Percentiles rank a stretch among this genome's conserved stretches.
These are phyloP conservation scores for Calephelis nemesis DNA, from an alignment of 1,140 invertebrate genomes.

Conservation along the genomic window DNA sequence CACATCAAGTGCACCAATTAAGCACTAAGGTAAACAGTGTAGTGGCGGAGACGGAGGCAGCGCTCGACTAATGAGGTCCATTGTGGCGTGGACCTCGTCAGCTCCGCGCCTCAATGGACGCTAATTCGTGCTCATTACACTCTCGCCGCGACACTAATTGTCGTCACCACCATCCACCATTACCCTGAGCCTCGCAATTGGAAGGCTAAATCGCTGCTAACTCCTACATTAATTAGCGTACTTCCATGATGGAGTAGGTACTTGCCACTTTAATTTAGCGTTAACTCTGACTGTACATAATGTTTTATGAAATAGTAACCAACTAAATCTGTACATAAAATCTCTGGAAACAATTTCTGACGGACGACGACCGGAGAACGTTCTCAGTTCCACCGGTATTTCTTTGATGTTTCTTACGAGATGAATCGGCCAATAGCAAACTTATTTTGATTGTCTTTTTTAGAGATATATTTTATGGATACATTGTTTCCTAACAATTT, in stretches of 20 bases:
- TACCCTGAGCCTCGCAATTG: not conserved
- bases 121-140: slow-evolving; percentile 55
- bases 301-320: too few species aligned
- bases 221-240: slow-evolving; percentile 15
- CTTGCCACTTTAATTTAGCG: too few species aligned
- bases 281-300: too few species aligned
- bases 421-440: too few species aligned
- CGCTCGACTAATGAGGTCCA: not conserved
- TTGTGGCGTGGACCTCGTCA: slow-evolving; percentile 12
- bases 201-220: not conserved
- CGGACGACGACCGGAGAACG: too few species aligned
- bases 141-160: slow-evolving; percentile 44
- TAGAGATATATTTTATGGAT: too few species aligned
- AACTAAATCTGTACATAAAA: too few species aligned
- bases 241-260: slow-evolving; percentile 1
- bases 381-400: too few species aligned
- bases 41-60: not conserved
- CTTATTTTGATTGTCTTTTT: too few species aligned
- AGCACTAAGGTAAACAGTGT: not conserved
- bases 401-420: too few species aligned
- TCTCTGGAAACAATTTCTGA: too few species aligned
- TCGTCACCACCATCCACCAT: slow-evolving; percentile 19
- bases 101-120: slow-evolving; percentile 41
- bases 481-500: too few species aligned
- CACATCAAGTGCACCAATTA: not conserved